These are phyloP conservation scores for Belonocnema kinseyi DNA, from an alignment of 1,140 invertebrate species.

Conservation along the genomic window DNA sequence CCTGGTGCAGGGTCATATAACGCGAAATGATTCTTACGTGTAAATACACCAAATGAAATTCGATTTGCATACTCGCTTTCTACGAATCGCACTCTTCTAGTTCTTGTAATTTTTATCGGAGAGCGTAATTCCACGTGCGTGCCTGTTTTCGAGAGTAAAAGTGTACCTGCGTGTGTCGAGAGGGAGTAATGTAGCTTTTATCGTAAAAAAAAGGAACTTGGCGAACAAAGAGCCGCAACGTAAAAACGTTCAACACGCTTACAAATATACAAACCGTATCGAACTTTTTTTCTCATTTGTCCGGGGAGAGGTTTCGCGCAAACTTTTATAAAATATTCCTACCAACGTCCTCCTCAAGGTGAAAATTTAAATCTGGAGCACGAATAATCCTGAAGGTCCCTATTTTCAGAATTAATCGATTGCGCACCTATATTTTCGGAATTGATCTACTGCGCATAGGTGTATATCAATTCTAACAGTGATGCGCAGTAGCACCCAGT, in stretches of 20 bases:
- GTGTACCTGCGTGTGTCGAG: background rate
- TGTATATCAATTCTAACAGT: no score
- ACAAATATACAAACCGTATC: conserved; percentile 21
- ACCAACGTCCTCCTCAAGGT: background rate
- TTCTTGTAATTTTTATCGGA: conserved; percentile 48
- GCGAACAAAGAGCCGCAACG: background rate
- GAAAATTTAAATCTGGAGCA: background rate
- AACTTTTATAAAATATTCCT: conserved; percentile 25
- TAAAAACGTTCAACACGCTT: conserved; percentile 28
- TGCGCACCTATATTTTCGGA: no score
- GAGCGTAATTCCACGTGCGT: background rate
- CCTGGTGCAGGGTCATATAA: conserved; percentile 3
- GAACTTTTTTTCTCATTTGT: conserved; percentile 1
- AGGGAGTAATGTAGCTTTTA: conserved; percentile 7
- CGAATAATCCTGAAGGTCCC: no score
- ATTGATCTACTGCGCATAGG: no score
- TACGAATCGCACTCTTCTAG: conserved; percentile 48
- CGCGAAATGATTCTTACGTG: background rate
- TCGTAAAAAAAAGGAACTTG: background rate
- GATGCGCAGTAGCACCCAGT: no score
- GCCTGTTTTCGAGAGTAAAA: conserved; percentile 17
- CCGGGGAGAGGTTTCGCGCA: background rate
- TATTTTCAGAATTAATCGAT: no score
- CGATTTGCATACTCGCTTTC: conserved; percentile 50
- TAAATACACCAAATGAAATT: conserved; percentile 31